A percentile compares a stretch with the other conserved stretches of the same genome.
These are phyloP conservation scores for Rhynchomys soricoides DNA, from an alignment of 2,113 vertebrate species.

Conservation along the genomic window DNA sequence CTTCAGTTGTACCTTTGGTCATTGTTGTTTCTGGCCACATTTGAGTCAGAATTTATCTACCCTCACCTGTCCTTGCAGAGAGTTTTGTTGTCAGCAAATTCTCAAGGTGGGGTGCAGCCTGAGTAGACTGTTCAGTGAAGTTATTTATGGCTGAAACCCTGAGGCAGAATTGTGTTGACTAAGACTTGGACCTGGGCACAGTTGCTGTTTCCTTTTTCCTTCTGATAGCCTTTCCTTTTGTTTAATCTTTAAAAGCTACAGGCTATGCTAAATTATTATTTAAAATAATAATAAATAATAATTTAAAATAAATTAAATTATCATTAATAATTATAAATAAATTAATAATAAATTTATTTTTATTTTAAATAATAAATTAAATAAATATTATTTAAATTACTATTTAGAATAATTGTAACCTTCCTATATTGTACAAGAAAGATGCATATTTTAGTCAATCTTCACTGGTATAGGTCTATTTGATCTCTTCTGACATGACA, in stretches of 20 bases:
- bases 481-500: not conserved
- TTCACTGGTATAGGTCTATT: not conserved
- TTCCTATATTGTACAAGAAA: constrained; percentile 37
- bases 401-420: constrained; percentile 36
- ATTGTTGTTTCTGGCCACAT: not conserved
- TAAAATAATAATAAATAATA: too few relatives aligned
- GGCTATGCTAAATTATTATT: too few relatives aligned
- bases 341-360: too few relatives aligned
- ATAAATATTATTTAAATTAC: too few relatives aligned
- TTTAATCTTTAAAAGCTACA: constrained; percentile 31
- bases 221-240: constrained; percentile 26
- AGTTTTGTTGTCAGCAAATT: not conserved
- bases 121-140: not conserved
- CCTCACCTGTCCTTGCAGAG: not conserved
- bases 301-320: too few relatives aligned
- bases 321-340: too few relatives aligned
- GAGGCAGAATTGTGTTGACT: not conserved
- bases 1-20: not conserved
- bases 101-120: not conserved
- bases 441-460: not conserved
- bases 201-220: constrained; percentile 25
- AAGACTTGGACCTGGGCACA: not conserved
- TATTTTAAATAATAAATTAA: too few relatives aligned
- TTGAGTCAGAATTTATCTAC: not conserved
- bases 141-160: constrained; percentile 2